Evolutionary conservation across 2,888 invertebrate species (phyloP).

Genomic region (Drosophila lutescens): DNA sequence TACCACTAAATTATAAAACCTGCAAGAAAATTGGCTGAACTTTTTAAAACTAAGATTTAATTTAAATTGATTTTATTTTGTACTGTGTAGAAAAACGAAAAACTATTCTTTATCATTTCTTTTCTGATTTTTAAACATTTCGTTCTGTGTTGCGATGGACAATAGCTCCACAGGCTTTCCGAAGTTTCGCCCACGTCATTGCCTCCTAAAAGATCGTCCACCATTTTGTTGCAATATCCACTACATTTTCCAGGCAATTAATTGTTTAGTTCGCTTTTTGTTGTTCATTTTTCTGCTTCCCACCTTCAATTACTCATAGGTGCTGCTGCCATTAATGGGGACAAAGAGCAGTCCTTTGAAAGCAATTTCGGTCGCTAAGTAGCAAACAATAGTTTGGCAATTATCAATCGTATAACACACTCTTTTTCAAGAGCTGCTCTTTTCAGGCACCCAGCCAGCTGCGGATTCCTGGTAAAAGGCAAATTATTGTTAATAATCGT

Average conservation of each 20-base stretch:
- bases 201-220: conserved; percentile 25
- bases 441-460: conserved; percentile 23
- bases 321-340: conserved; percentile 31
- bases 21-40: too few species aligned
- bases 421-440: conserved; percentile 33
- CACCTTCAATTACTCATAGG: conserved; percentile 46
- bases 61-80: not conserved
- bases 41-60: too few species aligned
- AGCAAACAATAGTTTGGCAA: conserved; percentile 52
- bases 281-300: conserved; percentile 39
- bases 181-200: conserved; percentile 35
- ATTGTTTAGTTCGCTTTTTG: conserved; percentile 37
- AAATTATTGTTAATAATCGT: conserved; percentile 58
- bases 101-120: not conserved
- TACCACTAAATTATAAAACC: too few species aligned
- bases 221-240: conserved; percentile 37
- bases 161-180: conserved; percentile 42
- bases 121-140: conserved; percentile 4
- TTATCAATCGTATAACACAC: conserved; percentile 44
- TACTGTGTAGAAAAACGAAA: not conserved
- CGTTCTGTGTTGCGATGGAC: conserved; percentile 1
- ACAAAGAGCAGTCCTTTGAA: conserved; percentile 48
- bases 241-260: conserved; percentile 39
- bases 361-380: conserved; percentile 62
- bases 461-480: conserved; percentile 44